Percentiles rank a stretch among this genome's conserved stretches.
These are phyloP conservation scores for Dichetophora obliterata DNA, from an alignment of 2,888 invertebrate species.

Conservation along the genomic window DNA sequence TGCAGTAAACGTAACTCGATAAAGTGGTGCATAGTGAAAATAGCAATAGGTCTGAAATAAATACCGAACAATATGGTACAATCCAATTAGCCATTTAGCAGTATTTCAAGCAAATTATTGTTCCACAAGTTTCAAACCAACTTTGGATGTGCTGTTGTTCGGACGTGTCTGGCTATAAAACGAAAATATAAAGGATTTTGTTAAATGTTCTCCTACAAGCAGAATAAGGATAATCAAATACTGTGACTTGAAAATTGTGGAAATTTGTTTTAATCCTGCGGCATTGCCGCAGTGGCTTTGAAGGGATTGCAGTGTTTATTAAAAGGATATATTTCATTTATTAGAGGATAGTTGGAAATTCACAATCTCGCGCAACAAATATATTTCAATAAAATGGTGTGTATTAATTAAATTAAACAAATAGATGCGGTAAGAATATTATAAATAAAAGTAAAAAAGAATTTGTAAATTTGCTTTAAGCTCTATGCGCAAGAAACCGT, in stretches of 20 bases:
- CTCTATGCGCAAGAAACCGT: no score
- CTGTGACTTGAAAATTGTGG: not conserved
- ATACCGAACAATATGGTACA: slow-evolving; percentile 61
- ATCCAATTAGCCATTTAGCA: slow-evolving; percentile 66
- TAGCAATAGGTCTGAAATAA: slow-evolving; percentile 46
- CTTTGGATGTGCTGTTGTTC: slow-evolving; percentile 65
- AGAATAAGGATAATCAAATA: slow-evolving; percentile 31
- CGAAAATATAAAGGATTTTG: slow-evolving; percentile 42
- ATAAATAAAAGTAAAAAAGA: no score
- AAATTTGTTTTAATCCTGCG: slow-evolving; percentile 9
- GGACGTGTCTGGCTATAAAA: slow-evolving; percentile 63
- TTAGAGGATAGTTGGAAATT: not conserved
- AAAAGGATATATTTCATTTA: not conserved
- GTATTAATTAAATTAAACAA: slow-evolving; percentile 49
- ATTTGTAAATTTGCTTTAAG: no score
- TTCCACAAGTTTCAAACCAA: slow-evolving; percentile 62
- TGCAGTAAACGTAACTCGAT: not conserved
- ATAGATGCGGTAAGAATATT: not conserved
- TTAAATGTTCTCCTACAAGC: not conserved
- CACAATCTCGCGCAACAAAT: not conserved
- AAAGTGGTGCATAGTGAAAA: not conserved
- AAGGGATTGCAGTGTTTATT: slow-evolving; percentile 19
- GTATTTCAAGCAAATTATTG: slow-evolving; percentile 56
- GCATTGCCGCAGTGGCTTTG: not conserved
- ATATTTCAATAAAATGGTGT: slow-evolving; percentile 61